Evolutionary conservation across 2,888 invertebrate genomes (phyloP).

Genomic region (Meandrusa payeni): DNA sequence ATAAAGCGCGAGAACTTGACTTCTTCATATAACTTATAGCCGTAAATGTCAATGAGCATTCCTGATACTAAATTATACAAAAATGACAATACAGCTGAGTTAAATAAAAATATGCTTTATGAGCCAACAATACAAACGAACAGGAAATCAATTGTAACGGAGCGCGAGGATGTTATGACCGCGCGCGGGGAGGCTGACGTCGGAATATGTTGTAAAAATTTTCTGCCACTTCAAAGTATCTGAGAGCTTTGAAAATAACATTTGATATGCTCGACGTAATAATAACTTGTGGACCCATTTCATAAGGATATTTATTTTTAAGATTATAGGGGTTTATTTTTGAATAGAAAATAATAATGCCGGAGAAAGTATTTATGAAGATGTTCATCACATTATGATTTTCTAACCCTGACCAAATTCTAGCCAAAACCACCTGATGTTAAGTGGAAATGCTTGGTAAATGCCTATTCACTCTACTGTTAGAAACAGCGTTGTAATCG

Average conservation of each 20-base stretch:
- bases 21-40: constrained; percentile 59
- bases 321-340: too few species aligned
- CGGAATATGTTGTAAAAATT: constrained; percentile 50
- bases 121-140: background rate
- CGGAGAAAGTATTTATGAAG: too few species aligned
- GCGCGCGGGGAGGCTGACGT: constrained; percentile 45
- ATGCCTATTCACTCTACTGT: too few species aligned
- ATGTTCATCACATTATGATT: too few species aligned
- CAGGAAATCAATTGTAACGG: constrained; percentile 24
- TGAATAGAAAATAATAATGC: too few species aligned
- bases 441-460: too few species aligned
- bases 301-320: too few species aligned
- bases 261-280: background rate
- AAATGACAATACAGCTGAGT: constrained; percentile 20
- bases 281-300: background rate
- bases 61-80: constrained; percentile 31
- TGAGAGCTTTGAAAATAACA: constrained; percentile 16
- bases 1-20: constrained; percentile 45
- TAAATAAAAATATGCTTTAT: constrained; percentile 38
- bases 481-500: too few species aligned
- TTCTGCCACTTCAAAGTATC: constrained; percentile 44
- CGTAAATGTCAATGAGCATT: constrained; percentile 46
- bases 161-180: constrained; percentile 47
- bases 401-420: too few species aligned
- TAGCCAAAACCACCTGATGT: too few species aligned